phyloP scores from a whole-genome alignment of 2,797 vertebrate species.

The Scyliorhinus canicula region DNA sequence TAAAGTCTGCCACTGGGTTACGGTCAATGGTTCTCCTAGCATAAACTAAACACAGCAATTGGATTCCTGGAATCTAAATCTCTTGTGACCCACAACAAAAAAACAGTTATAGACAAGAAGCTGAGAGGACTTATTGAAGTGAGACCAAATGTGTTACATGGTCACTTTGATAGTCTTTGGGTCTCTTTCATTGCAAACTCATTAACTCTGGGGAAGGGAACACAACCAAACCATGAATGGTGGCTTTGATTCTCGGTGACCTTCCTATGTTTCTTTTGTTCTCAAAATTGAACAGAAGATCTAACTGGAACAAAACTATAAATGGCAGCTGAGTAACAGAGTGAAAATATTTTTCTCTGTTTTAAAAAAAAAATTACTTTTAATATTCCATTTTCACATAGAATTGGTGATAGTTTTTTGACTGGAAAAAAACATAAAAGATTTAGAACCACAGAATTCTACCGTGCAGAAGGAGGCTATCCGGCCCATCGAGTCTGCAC shows the following conservation, averaged over 20 bases:
- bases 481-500: too few relatives aligned
- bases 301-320: not conserved
- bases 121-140: not conserved
- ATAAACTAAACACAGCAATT: not conserved
- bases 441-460: too few relatives aligned
- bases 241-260: not conserved
- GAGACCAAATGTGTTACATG: slow-evolving; percentile 18
- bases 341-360: not conserved
- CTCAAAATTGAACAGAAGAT: not conserved
- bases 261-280: not conserved
- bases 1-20: not conserved
- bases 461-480: too few relatives aligned
- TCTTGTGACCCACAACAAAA: not conserved
- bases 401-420: not conserved
- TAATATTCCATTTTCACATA: not conserved
- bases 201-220: not conserved
- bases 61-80: slow-evolving; percentile 4
- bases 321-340: not conserved
- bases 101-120: not conserved
- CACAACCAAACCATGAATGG: not conserved
- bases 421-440: not conserved
- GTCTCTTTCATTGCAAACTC: not conserved
- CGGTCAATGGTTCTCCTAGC: not conserved
- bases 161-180: not conserved
- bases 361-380: not conserved